Evolutionary conservation across 2,113 vertebrate species (phyloP).

Genomic region (Epinephelus moara): DNA sequence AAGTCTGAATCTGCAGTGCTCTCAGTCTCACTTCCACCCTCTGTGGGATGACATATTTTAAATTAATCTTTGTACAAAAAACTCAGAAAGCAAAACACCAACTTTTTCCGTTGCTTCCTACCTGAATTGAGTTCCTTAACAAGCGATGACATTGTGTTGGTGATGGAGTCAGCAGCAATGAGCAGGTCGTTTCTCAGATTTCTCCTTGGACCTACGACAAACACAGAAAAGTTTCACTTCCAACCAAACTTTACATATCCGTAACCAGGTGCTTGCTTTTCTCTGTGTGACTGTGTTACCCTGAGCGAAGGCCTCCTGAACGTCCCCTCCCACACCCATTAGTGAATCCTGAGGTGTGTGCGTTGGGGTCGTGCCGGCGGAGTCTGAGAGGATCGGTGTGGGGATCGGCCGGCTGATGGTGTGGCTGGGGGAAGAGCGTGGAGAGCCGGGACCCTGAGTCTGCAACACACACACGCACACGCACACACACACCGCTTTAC

Average conservation of each 20-base stretch:
- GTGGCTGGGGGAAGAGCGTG: conserved; percentile 96
- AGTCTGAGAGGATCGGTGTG: conserved; percentile 93
- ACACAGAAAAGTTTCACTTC: neutral
- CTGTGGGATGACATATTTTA: conserved; percentile 73
- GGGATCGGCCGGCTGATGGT: conserved; percentile 94
- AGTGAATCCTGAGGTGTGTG: conserved; percentile 98
- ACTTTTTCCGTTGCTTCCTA: conserved; percentile 65
- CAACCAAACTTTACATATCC: neutral
- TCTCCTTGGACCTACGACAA: conserved; percentile 90
- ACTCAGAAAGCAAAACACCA: neutral
- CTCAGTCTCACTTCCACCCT: conserved; percentile 92
- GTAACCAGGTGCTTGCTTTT: neutral
- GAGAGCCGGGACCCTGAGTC: conserved; percentile 96
- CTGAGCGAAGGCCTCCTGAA: conserved; percentile 97
- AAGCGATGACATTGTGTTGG: conserved; percentile 98
- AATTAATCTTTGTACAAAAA: neutral
- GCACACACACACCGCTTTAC: neutral
- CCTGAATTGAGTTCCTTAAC: conserved; percentile 99
- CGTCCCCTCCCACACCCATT: conserved; percentile 96
- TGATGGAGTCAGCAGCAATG: conserved; percentile 98
- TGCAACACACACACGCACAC: conserved; percentile 78
- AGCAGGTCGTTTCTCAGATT: conserved; percentile 97
- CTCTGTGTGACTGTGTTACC: conserved; percentile 80
- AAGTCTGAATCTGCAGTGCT: conserved; percentile 93
- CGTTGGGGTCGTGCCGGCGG: conserved; percentile 92